Base-by-base conservation (phyloP, 2,888 invertebrate genomes). In the Podabrus alpinus region DNA sequence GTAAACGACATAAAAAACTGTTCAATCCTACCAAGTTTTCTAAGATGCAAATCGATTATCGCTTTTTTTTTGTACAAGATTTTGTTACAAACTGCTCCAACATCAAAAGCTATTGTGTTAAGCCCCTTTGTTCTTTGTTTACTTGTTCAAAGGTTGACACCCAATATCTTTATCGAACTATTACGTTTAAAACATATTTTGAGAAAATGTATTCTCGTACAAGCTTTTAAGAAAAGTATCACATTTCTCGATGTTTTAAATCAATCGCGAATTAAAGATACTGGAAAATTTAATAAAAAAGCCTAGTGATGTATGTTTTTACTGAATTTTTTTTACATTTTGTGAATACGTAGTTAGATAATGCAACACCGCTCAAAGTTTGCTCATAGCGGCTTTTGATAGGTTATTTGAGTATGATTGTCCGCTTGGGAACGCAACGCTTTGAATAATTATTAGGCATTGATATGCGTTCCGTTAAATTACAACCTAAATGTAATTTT, bases 51-150 rank as follows among this genome's bases (percentile, higher is more conserved):
- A 76, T 76, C 76, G 76, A 73, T 75, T 76, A 70, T 76, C 73
- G 73, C 71, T 73, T 71, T 29, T 71, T 29, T 76, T 76, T 73
- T 64, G 61, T 68, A 66, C 68, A 71, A 76, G 73, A 76, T 76
- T 73, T 73, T 71, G 73, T 76, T 76, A 76, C 76, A 76, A 76
- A 76, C 76, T 76, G 76, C 73, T 76, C 73, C 68, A 76, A 71
- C 76, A 73, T 76, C 76, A 76, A 73, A 73, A 76, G 76, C 76
- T 73, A 76, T 76, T 76, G 76, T 76, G 71, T 76, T 76, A 76
- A 76, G 73, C 73, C 71, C 73, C 73, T 76, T 76, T 76, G 76
- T 76, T 76, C 76, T 70, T 59, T 76, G 76, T 76, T 73, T 76
- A 76, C 73, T 70, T 71, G 76, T 64, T 76, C 73, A 73, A 76